Conservation (phyloP, 2,113 vertebrate genomes). For the Eublepharis macularius region DNA sequence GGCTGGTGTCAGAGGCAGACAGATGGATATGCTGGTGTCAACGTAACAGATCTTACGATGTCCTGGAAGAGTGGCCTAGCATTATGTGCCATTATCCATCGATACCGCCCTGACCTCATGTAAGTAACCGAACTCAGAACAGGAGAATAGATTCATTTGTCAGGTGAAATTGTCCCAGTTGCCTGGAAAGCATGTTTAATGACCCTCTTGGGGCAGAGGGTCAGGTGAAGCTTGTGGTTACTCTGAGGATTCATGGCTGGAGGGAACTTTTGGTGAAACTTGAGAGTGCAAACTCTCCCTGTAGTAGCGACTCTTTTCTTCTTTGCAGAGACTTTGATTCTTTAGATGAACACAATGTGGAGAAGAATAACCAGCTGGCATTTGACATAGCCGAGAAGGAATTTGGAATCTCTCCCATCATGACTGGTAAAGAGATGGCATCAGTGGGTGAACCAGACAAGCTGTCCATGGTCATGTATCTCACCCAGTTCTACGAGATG, state of each 20-base stretch:
- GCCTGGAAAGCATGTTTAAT: fast-evolving
- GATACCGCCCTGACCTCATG: conserved; percentile 96
- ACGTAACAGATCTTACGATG: conserved; percentile 91
- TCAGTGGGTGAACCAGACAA: conserved; percentile 95
- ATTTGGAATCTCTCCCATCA: conserved; percentile 96
- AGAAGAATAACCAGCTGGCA: conserved; percentile 93
- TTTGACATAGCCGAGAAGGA: conserved; percentile 94
- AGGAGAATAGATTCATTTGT: background rate
- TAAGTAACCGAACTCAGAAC: conserved; percentile 73
- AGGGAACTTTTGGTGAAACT: background rate
- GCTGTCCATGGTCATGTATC: conserved; percentile 99
- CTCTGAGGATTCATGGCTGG: fast-evolving
- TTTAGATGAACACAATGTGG: conserved; percentile 89
- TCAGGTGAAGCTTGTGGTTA: background rate
- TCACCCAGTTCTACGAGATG: conserved; percentile 99
- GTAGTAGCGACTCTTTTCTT: conserved; percentile 28
- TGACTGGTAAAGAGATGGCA: conserved; percentile 98
- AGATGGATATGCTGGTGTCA: conserved; percentile 89
- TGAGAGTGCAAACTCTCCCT: background rate
- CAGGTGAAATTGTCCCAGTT: background rate
- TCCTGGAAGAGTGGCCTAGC: conserved; percentile 98
- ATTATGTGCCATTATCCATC: conserved; percentile 93
- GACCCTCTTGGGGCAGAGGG: background rate
- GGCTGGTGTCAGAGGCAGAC: conserved; percentile 98
- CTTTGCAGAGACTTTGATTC: conserved; percentile 89